Evolutionary conservation across 1,140 invertebrate species (phyloP).

Genomic region (Bombus fervidus): DNA sequence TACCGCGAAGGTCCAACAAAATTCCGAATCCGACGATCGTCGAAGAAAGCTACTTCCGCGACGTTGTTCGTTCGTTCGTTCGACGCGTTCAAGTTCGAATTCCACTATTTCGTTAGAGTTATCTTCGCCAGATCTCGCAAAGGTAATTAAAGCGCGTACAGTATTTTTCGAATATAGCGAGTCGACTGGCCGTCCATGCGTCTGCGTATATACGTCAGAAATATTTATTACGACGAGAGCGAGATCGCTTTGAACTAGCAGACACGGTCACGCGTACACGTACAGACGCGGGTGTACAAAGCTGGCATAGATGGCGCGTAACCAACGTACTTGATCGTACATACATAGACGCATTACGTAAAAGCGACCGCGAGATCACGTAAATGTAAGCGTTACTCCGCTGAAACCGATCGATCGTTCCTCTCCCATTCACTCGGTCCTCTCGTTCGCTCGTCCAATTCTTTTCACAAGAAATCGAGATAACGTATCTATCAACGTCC

Average conservation of each 20-base stretch:
- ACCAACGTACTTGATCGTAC: constrained; percentile 14
- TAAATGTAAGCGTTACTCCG: not conserved
- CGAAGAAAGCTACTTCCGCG: not conserved
- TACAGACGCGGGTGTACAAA: not conserved
- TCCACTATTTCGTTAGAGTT: not conserved
- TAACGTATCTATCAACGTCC: not conserved
- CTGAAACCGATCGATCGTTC: not conserved
- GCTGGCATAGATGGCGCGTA: not conserved
- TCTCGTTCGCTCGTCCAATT: not conserved
- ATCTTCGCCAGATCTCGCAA: not conserved
- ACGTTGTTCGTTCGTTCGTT: no score
- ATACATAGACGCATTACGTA: not conserved
- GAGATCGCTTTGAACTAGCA: constrained; percentile 31
- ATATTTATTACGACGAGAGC: constrained; percentile 34
- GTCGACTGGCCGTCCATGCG: not conserved
- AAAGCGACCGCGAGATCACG: not conserved
- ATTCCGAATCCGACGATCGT: not conserved
- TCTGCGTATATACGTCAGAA: not conserved
- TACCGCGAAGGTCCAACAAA: not conserved
- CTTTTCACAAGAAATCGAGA: not conserved
- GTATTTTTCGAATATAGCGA: not conserved
- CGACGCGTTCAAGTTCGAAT: not conserved
- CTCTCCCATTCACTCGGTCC: not conserved
- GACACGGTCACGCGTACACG: not conserved
- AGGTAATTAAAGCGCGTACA: not conserved